These are phyloP conservation scores for Botia almorhae DNA, from an alignment of 2,797 vertebrate genomes.

Conservation along the genomic window DNA sequence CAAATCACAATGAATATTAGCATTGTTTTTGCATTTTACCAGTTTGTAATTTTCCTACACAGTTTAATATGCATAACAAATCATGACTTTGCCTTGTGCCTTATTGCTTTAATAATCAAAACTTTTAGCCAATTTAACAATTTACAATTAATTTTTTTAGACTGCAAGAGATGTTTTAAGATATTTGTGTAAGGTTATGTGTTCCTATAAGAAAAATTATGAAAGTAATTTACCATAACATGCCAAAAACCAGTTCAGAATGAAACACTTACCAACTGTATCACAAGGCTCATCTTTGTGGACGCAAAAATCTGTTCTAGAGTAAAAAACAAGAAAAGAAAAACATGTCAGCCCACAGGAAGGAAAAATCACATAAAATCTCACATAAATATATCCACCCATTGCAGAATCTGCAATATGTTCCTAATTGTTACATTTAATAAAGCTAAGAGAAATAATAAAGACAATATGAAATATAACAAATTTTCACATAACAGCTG, in stretches of 20 bases:
- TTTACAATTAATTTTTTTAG: conserved; percentile 19
- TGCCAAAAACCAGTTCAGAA: neutral
- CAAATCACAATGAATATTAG: no score
- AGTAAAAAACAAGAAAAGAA: conserved; percentile 66
- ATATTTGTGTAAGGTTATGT: conserved; percentile 1
- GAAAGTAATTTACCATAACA: neutral
- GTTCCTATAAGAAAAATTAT: neutral
- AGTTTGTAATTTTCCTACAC: no score
- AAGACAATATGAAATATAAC: no score
- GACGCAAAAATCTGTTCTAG: conserved; percentile 97
- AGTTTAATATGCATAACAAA: neutral
- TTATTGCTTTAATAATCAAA: conserved; percentile 8
- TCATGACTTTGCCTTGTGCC: neutral
- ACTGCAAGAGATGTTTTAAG: conserved; percentile 9
- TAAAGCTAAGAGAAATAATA: no score
- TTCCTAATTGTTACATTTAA: no score
- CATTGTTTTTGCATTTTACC: no score
- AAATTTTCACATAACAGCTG: neutral
- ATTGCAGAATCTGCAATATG: no score
- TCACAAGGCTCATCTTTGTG: conserved; percentile 98
- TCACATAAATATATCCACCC: no score
- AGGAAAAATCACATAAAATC: conserved; percentile 14
- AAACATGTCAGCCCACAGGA: conserved; percentile 1
- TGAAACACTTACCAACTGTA: conserved; percentile 92
- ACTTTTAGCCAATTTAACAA: conserved; percentile 32